Conservation (phyloP, 2,888 invertebrate species). For the Nomada hirtipes region DNA sequence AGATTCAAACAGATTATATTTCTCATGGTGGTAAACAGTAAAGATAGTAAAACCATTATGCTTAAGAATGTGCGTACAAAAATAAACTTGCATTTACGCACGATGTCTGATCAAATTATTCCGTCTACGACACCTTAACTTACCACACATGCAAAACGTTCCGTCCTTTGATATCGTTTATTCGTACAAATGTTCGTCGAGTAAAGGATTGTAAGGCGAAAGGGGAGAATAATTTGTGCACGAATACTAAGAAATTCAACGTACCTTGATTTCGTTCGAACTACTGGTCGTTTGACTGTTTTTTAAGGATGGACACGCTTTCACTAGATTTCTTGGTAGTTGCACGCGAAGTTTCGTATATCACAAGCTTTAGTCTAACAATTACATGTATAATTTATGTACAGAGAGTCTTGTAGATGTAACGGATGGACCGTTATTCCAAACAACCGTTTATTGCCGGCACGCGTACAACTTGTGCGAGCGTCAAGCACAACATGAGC, state of each 20-base stretch:
- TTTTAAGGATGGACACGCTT: conserved; percentile 39
- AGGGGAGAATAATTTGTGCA: not conserved
- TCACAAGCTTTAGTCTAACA: conserved; percentile 3
- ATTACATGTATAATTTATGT: conserved; percentile 27
- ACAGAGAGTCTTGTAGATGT: conserved; percentile 21
- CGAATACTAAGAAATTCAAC: conserved; percentile 7
- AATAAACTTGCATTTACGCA: conserved; percentile 39
- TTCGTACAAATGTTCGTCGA: not conserved
- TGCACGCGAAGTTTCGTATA: not conserved
- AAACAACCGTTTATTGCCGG: conserved; percentile 64
- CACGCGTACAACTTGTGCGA: conserved; percentile 57
- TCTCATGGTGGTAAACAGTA: conserved; percentile 38
- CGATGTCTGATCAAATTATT: conserved; percentile 16
- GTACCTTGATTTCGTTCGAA: conserved; percentile 41
- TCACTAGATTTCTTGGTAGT: conserved; percentile 14
- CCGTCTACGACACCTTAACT: conserved; percentile 28
- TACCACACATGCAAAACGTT: not conserved
- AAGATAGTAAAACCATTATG: conserved; percentile 22
- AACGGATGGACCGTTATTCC: conserved; percentile 61
- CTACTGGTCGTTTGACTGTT: conserved; percentile 29
- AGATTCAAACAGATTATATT: conserved; percentile 41
- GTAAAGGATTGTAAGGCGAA: not conserved
- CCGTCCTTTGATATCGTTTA: not conserved
- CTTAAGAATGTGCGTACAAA: conserved; percentile 36
- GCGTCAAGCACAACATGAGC: conserved; percentile 54